Evolutionary conservation across 1,140 invertebrate genomes (phyloP).

Genomic region (Drosophila ohnishii): DNA sequence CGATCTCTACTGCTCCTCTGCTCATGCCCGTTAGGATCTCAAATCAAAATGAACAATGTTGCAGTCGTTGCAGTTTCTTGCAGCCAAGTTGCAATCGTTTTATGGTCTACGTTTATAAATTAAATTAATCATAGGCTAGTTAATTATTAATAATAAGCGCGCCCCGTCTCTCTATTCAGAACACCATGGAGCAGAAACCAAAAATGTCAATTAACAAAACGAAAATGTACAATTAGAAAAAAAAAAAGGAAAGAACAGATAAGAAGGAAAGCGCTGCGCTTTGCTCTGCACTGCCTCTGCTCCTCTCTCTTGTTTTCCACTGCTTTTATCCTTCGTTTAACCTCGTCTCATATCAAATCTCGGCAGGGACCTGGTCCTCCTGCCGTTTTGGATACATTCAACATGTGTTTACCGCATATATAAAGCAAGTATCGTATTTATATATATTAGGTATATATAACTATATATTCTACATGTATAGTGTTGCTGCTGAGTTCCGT

Average conservation of each 20-base stretch:
- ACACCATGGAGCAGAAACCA: slow-evolving; percentile 57
- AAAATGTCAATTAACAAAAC: slow-evolving; percentile 55
- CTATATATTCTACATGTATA: slow-evolving; percentile 68
- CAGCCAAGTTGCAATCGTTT: slow-evolving; percentile 64
- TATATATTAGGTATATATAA: slow-evolving; percentile 57
- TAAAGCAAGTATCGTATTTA: slow-evolving; percentile 64
- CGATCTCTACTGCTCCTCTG: slow-evolving; percentile 11
- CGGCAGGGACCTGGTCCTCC: slow-evolving; percentile 51
- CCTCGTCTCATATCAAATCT: slow-evolving; percentile 6
- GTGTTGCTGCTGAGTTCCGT: slow-evolving; percentile 55
- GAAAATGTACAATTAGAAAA: slow-evolving; percentile 67
- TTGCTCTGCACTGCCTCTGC: slow-evolving; percentile 46
- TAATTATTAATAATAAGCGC: slow-evolving; percentile 64
- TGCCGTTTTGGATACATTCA: slow-evolving; percentile 57
- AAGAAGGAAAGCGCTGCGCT: slow-evolving; percentile 46
- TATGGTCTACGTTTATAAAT: slow-evolving; percentile 69
- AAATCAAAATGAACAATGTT: slow-evolving; percentile 42
- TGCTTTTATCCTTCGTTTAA: slow-evolving; percentile 9
- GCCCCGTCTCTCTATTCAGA: slow-evolving; percentile 24
- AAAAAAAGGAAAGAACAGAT: slow-evolving; percentile 21
- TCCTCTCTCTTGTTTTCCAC: slow-evolving; percentile 18
- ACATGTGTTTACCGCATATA: slow-evolving; percentile 67
- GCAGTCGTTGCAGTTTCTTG: slow-evolving; percentile 46
- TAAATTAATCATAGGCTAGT: slow-evolving; percentile 63
- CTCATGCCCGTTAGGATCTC: slow-evolving; percentile 11